phyloP scores from a whole-genome alignment of 2,113 vertebrate species.

The Muntiacus muntjak region DNA sequence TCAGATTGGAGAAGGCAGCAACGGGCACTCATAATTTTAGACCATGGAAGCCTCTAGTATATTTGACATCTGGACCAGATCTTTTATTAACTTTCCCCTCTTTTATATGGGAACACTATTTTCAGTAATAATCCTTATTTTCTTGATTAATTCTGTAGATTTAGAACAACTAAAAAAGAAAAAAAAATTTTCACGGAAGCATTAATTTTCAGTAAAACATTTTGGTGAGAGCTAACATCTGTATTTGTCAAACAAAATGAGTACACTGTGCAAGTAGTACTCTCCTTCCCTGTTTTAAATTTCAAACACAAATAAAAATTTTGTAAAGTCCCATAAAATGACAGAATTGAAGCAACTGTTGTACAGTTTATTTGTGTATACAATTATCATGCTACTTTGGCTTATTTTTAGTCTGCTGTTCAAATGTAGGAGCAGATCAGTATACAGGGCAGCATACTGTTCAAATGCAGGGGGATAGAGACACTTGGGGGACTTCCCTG shows the following conservation, averaged over 20 bases:
- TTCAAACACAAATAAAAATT: not conserved
- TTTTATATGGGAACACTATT: not conserved
- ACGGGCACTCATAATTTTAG: not conserved
- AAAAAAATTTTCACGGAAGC: not conserved
- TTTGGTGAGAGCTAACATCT: not conserved
- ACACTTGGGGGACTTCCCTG: not conserved
- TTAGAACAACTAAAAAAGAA: not conserved
- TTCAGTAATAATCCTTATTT: not conserved
- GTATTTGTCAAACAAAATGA: not conserved
- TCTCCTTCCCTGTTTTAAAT: not conserved
- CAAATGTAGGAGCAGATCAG: not conserved
- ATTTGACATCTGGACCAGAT: not conserved
- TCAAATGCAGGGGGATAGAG: not conserved
- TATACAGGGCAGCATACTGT: not conserved
- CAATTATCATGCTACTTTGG: fast-evolving
- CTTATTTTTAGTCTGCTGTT: not conserved
- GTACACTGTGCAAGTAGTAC: not conserved
- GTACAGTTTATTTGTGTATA: not conserved
- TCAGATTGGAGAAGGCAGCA: not conserved
- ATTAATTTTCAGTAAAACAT: not conserved
- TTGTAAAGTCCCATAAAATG: not conserved
- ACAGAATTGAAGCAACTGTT: not conserved
- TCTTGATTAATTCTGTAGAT: not conserved
- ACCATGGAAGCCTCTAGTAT: not conserved
- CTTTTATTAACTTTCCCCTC: not conserved